Evolutionary conservation across 2,797 vertebrate genomes (phyloP).

Genomic region (Danio aesculapii): DNA sequence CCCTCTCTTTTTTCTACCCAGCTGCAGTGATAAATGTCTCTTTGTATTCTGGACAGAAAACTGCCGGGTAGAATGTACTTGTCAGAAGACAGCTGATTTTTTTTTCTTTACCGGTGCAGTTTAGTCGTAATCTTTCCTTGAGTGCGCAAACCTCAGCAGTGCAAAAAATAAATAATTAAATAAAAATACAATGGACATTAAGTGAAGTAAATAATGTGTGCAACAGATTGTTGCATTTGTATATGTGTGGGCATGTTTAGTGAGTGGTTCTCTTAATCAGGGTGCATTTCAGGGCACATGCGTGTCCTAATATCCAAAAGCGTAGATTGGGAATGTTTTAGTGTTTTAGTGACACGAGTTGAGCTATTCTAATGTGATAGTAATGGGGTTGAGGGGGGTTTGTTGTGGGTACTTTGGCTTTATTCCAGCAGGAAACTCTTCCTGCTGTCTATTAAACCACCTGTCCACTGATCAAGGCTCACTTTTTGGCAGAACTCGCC

Average conservation of each 20-base stretch:
- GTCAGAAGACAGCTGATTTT: slow-evolving; percentile 79
- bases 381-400: slow-evolving; percentile 82
- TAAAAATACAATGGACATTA: slow-evolving; percentile 67
- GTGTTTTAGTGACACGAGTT: slow-evolving; percentile 47
- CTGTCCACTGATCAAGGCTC: slow-evolving; percentile 24
- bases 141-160: slow-evolving; percentile 59
- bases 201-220: slow-evolving; percentile 69
- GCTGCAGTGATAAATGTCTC: slow-evolving; percentile 85
- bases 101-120: slow-evolving; percentile 71
- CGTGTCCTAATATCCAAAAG: slow-evolving; percentile 13
- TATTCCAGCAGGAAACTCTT: slow-evolving; percentile 83
- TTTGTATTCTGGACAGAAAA: slow-evolving; percentile 82
- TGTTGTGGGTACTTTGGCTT: slow-evolving; percentile 78
- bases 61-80: slow-evolving; percentile 77
- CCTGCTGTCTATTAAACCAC: slow-evolving; percentile 43
- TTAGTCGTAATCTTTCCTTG: slow-evolving; percentile 74
- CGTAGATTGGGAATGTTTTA: slow-evolving; percentile 1
- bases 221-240: slow-evolving; percentile 58
- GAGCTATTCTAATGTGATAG: slow-evolving; percentile 68
- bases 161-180: no score
- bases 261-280: slow-evolving; percentile 36
- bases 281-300: background rate
- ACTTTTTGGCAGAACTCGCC: slow-evolving; percentile 35
- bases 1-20: slow-evolving; percentile 67
- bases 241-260: slow-evolving; percentile 37